These are phyloP conservation scores for Dolichopus griseipennis DNA, from an alignment of 2,888 invertebrate species.

Conservation along the genomic window DNA sequence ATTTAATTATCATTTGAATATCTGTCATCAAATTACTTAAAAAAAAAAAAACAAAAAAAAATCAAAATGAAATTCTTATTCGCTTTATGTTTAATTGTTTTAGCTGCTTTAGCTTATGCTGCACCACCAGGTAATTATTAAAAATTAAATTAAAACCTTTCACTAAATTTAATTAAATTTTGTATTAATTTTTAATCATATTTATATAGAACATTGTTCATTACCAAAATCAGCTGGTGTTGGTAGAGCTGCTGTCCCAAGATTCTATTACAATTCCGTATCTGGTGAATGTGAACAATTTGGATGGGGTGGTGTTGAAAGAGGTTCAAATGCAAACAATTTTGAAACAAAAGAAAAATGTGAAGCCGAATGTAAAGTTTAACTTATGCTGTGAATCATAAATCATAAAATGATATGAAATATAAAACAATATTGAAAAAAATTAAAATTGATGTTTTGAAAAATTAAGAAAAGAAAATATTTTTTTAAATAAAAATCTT, in stretches of 20 bases:
- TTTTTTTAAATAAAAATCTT: too few relatives aligned
- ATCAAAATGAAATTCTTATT: neutral
- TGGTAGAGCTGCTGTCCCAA: constrained; percentile 55
- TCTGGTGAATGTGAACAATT: constrained; percentile 59
- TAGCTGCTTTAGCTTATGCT: neutral
- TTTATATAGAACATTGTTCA: neutral
- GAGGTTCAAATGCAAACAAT: constrained; percentile 56
- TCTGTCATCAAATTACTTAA: neutral
- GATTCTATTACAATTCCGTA: constrained; percentile 38
- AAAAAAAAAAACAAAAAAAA: neutral
- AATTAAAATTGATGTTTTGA: too few relatives aligned
- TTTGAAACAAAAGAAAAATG: constrained; percentile 57
- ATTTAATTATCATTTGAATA: neutral
- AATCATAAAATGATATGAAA: neutral
- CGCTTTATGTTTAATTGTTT: neutral
- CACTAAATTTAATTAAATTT: too few relatives aligned
- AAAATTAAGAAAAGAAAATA: too few relatives aligned
- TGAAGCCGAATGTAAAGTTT: constrained; percentile 44
- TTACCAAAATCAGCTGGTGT: constrained; percentile 48
- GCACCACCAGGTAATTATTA: neutral
- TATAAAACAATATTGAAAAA: neutral
- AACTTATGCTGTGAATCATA: constrained; percentile 16
- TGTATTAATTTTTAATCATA: too few relatives aligned
- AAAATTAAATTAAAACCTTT: neutral
- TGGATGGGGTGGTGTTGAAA: constrained; percentile 59